Base-by-base conservation (phyloP, 1,140 invertebrate genomes). In the Hylaeus volcanicus region DNA sequence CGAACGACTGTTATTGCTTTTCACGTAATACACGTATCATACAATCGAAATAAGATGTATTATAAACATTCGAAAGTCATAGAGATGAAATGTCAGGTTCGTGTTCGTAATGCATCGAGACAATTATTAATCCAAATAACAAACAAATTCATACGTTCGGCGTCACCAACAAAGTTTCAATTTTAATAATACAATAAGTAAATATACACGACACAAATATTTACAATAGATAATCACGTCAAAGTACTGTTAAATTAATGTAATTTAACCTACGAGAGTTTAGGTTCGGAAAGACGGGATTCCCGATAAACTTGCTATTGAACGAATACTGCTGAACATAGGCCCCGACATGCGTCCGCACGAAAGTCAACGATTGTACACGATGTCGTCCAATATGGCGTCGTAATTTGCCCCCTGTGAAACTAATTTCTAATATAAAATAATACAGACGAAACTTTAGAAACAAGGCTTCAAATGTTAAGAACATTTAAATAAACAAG, bases 271-370 rank as follows among this genome's bases (percentile, higher is more conserved):
- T 51, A 45, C 3, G 12, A 51, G 15, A 12, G 53, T 55, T 15
- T 79, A 58, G 51, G 39, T 66, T 68, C 41, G 65, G 61, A 74
- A 82, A 79, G 45, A 70, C 64, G 68, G 63, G 76, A 58, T 82
- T 79, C 55, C 66, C 14, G 58, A 53, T 58, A 43, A 43, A n/a
- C 77, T 79, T 61, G 61, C 76, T 66, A 82, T 70, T 82, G 76
- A 79, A 80, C 81, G 81, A 80, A 48, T 53, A 83, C 63, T 66
- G 71, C 63, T 63, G 70, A 82, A 73, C 76, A 66, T 83, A 83
- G 77, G 81, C n/a, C 81, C 81, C 81, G 77, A 80, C 53, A 82
- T 83, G 71, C 65, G 58, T 80, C 64, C 65, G 39, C 72, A 80
- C 81, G 81, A 83, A 83, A 64, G 63, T 70, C 12, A 37, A 73